These are phyloP conservation scores for Chrysogorgia sp. DNA, from an alignment of 92 coral and sea anemone species.

Conservation along the genomic window DNA sequence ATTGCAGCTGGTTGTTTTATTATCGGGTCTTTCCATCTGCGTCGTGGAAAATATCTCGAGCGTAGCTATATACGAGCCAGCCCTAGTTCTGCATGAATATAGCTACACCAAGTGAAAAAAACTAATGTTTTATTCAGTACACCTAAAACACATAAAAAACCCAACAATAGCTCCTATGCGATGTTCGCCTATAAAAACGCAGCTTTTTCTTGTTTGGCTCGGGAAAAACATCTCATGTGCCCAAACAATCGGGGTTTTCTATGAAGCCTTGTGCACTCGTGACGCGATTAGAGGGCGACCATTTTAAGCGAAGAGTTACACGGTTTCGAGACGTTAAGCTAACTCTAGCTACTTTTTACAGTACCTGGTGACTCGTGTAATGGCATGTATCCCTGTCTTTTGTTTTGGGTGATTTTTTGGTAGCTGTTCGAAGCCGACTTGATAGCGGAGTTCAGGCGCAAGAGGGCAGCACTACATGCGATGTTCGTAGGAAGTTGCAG, in stretches of 20 bases:
- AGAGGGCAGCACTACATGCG: conserved; percentile 1
- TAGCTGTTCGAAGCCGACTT: conserved; percentile 10
- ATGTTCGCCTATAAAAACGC: background rate
- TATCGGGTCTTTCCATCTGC: conserved; percentile 28
- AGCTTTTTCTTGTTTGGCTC: no score
- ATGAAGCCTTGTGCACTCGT: no score
- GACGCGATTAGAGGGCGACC: no score
- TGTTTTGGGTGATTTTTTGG: background rate
- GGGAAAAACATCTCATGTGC: no score
- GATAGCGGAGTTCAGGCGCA: conserved; percentile 36
- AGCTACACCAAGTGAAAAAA: background rate
- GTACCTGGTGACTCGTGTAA: background rate
- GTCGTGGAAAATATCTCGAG: background rate
- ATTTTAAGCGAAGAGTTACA: no score
- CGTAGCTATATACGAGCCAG: no score
- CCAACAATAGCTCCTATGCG: background rate
- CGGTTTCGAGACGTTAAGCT: no score
- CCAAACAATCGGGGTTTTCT: no score
- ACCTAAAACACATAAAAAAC: no score
- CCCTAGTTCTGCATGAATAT: conserved; percentile 11
- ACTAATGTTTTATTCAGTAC: conserved; percentile 5
- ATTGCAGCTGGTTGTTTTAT: conserved; percentile 30
- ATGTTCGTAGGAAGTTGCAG: conserved; percentile 6
- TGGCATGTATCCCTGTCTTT: background rate
- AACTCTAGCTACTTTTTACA: background rate